Base-by-base conservation (phyloP, 2,888 invertebrate genomes). In the Allacma fusca region DNA sequence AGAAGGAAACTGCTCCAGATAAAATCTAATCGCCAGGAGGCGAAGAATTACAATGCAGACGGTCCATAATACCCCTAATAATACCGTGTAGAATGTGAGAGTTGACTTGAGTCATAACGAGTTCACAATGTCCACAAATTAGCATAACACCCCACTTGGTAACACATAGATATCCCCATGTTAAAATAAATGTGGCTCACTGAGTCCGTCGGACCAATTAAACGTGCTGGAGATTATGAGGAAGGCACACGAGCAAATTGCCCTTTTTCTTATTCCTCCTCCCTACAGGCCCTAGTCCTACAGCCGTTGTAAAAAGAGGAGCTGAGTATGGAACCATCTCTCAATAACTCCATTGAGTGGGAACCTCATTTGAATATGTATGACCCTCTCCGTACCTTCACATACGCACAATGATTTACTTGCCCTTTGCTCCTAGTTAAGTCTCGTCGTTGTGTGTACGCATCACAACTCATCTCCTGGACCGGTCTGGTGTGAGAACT, bases 371-470 rank as follows among this genome's bases (percentile, higher is more conserved):
- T 71, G 71, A 71, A 71, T 71, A 71, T 57, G 21, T 71, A 71
- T 71, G 71, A 24, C 43, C n/a, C 19, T 12, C 34, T 34, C 34
- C 34, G 5, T 34, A 34, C 34, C 34, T 7, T 13, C 44, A 68
- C 34, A 69, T 57, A 71, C 40, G 40, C 40, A 40, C 50, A 50
- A 50, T 71, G 71, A 71, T 71, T 71, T 71, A 71, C 50, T 43
- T 71, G 71, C 71, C 71, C 71, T 71, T 71, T 71, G 57, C 71
- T 57, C 71, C 71, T 71, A 43, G 71, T 71, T 71, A 71, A 71
- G 50, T 71, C 71, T 50, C 57, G 70, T 44, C 71, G 26, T 23
- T 23, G 23, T 16, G 1, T 28, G n/a, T 67, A 13, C 26, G 16
- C 50, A 9, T 12, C 50, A 50, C 50, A n/a, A 50, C n/a, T 13